Percentiles rank a stretch among this genome's conserved stretches.
Conservation (phyloP, 2,797 vertebrate genomes). For the Aldrovandia affinis region DNA sequence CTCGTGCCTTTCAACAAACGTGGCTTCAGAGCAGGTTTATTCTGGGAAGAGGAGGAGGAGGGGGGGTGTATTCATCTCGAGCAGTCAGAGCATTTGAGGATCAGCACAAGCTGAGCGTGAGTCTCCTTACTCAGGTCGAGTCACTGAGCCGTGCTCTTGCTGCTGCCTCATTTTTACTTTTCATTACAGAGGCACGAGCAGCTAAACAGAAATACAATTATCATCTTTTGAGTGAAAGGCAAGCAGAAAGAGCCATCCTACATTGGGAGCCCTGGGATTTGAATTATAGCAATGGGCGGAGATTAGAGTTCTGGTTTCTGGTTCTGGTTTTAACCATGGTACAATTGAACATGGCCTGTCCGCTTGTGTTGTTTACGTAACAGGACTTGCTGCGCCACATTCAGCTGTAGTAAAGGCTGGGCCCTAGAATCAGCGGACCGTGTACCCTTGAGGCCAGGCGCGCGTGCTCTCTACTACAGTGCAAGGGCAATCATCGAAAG, state of each 20-base stretch:
- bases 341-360: not conserved
- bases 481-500: not conserved
- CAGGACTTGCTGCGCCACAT: not conserved
- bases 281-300: not conserved
- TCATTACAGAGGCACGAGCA: not conserved
- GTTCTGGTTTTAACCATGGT: not conserved
- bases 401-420: not conserved
- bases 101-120: not conserved
- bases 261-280: not conserved
- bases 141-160: not conserved
- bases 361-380: not conserved
- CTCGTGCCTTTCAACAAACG: not conserved
- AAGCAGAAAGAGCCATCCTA: not conserved
- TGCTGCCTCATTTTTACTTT: not conserved
- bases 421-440: not conserved
- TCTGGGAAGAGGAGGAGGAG: not conserved
- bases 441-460: not conserved
- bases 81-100: not conserved
- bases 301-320: not conserved
- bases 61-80: not conserved
- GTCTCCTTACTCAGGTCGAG: not conserved
- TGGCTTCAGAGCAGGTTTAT: constrained; percentile 12
- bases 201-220: not conserved
- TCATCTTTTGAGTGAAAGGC: not conserved
- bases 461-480: not conserved